Evolutionary conservation across 2,888 invertebrate species (phyloP), one percentile per base, ranked within the genome.

Genomic region (Ctenicera cuprea): DNA sequence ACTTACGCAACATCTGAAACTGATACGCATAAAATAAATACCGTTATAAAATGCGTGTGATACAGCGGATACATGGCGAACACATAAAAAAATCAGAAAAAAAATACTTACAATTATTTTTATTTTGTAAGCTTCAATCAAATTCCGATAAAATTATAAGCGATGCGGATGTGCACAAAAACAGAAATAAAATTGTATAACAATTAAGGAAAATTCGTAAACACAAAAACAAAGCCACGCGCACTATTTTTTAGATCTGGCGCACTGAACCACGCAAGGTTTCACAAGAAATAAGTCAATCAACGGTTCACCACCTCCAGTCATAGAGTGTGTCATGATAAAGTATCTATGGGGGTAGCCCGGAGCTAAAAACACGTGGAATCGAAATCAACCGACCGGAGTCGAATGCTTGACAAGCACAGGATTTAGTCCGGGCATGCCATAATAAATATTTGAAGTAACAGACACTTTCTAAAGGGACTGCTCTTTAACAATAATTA

Each of bases 261-360:
- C 59, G 65, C 67, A 67, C 67, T 18, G 52, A 73, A 67, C 66
- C 52, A 43, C 66, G 68, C 18, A 63, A 73, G 26, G 66, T 77
- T 72, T 74, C 71, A 76, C 73, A 75, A 70, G 71, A 78, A 76
- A 73, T 76, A 78, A 75, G 72, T 81, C 81, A 80, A 80, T 82
- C 82, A 80, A 80, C 80, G 77, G 79, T 78, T 80, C 80, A 80
- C 80, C 82, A 82, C 81, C 81, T 81, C 81, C 76, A 81, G 81
- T 81, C 80, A 80, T 78, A 78, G 79, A 78, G 76, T 79, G 76
- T 79, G 79, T 75, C 76, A 73, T 76, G 77, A 79, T 78, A 74
- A 79, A 77, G 75, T 79, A 69, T 73, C 78, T 79, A 76, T 76
- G 76, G 80, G 80, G 78, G 78, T 79, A 73, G 79, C 81, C 80